These are phyloP conservation scores for Dryobotodes eremita DNA, from an alignment of 2,888 invertebrate genomes.

Conservation along the genomic window DNA sequence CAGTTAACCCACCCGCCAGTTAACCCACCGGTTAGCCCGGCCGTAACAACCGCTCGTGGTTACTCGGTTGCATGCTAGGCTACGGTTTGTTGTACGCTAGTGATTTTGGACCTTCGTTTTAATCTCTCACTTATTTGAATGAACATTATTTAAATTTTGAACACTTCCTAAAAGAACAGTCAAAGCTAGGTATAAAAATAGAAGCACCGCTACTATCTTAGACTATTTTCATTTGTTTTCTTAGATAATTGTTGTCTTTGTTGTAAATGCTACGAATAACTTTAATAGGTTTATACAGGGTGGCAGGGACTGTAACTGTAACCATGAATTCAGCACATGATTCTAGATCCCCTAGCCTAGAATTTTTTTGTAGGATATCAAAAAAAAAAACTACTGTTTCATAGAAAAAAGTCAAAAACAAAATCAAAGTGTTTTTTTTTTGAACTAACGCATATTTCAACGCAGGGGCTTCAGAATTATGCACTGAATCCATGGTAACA, in stretches of 20 bases:
- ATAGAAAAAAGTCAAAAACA: too few relatives aligned
- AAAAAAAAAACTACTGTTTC: too few relatives aligned
- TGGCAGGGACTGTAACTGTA: too few relatives aligned
- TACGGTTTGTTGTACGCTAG: neutral
- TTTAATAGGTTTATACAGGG: neutral
- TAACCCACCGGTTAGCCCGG: conserved; percentile 31
- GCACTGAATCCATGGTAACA: too few relatives aligned
- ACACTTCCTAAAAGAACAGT: neutral
- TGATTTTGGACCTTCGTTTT: neutral
- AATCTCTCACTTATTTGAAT: neutral
- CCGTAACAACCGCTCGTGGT: conserved; percentile 54
- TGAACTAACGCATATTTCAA: too few relatives aligned
- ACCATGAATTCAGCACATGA: too few relatives aligned
- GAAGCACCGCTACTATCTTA: neutral
- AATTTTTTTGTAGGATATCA: too few relatives aligned
- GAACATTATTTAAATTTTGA: neutral
- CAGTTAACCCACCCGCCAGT: conserved; percentile 35
- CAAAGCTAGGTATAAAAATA: neutral
- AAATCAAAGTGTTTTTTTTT: too few relatives aligned
- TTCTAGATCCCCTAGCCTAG: too few relatives aligned
- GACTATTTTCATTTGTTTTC: neutral
- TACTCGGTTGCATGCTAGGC: conserved; percentile 31
- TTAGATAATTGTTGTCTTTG: neutral
- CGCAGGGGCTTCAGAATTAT: too few relatives aligned
- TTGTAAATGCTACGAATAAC: neutral